Conservation (phyloP, 2,888 invertebrate genomes). For the Torymus aiolomorphi region DNA sequence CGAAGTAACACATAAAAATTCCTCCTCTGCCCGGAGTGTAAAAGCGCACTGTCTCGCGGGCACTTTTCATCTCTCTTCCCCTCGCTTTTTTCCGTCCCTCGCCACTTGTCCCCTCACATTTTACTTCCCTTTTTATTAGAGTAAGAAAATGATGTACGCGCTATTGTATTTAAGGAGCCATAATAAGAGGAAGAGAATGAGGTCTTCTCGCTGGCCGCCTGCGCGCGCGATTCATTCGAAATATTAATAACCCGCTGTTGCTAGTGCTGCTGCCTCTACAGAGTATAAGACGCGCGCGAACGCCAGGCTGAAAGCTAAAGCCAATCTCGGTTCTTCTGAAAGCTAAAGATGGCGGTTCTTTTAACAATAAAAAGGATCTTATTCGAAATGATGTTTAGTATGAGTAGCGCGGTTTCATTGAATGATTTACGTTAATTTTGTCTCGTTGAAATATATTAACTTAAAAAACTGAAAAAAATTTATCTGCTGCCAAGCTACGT, state of each 20-base stretch:
- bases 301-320: constrained; percentile 25
- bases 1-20: too few relatives aligned
- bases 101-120: background rate
- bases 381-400: background rate
- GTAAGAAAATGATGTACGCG: constrained; percentile 20
- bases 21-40: too few relatives aligned
- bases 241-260: constrained; percentile 34
- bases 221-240: constrained; percentile 25
- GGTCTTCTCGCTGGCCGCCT: background rate
- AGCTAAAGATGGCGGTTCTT: background rate
- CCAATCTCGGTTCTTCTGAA: constrained; percentile 4
- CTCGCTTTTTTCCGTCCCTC: too few relatives aligned
- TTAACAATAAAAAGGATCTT: background rate
- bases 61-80: too few relatives aligned
- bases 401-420: too few relatives aligned
- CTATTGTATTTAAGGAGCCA: constrained; percentile 35
- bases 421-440: too few relatives aligned
- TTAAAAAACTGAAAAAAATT: too few relatives aligned
- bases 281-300: background rate
- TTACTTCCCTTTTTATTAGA: constrained; percentile 30
- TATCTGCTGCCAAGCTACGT: too few relatives aligned
- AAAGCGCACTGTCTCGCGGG: too few relatives aligned
- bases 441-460: too few relatives aligned
- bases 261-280: too few relatives aligned
- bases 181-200: constrained; percentile 27